Conservation (phyloP, 2,113 vertebrate genomes). For the Myxocyprinus asiaticus region DNA sequence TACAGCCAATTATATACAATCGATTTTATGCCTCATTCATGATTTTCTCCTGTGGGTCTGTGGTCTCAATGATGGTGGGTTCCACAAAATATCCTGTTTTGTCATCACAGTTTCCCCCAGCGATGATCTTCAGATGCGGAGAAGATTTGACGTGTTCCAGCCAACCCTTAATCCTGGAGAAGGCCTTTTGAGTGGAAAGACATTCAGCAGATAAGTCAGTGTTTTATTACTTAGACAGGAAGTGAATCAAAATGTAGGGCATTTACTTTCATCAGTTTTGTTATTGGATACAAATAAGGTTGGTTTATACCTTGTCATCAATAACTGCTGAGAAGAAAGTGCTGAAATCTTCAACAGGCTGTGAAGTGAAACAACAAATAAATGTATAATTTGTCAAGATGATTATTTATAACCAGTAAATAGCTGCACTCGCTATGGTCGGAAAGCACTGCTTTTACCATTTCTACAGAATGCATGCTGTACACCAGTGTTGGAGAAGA, state of each 20-base stretch:
- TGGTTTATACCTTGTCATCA: constrained; percentile 83
- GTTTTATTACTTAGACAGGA: not conserved
- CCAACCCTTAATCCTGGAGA: constrained; percentile 84
- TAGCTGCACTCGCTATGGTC: too few species aligned
- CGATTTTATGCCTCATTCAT: constrained; percentile 83
- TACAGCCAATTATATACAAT: not conserved
- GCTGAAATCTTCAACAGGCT: constrained; percentile 88
- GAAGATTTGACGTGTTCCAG: constrained; percentile 80
- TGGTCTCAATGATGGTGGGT: constrained; percentile 88
- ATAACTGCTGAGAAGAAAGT: constrained; percentile 93
- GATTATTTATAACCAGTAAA: too few species aligned
- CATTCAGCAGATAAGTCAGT: not conserved
- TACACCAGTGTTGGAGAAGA: too few species aligned
- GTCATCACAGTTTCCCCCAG: constrained; percentile 84
- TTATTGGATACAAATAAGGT: not conserved
- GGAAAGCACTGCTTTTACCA: too few species aligned
- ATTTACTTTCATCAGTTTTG: not conserved
- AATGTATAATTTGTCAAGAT: not conserved
- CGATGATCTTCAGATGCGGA: constrained; percentile 80
- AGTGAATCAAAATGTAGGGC: not conserved
- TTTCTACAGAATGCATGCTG: too few species aligned
- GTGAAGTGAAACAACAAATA: constrained; percentile 40
- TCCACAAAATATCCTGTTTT: constrained; percentile 85
- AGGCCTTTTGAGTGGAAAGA: constrained; percentile 73
- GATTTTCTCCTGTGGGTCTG: constrained; percentile 85